Base-by-base conservation (phyloP, 2,888 invertebrate genomes). In the Calameuta pallipes region DNA sequence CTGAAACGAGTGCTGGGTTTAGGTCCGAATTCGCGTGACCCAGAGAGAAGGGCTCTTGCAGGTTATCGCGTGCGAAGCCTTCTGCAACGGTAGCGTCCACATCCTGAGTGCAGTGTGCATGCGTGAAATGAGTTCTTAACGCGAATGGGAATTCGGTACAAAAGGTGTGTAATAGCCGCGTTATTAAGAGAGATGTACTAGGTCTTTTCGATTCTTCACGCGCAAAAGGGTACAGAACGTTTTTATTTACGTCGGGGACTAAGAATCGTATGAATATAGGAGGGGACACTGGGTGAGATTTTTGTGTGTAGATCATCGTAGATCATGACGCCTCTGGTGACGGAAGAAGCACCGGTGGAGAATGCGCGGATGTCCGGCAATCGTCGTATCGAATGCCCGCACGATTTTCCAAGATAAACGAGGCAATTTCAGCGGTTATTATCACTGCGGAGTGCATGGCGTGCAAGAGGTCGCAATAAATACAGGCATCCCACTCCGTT, bases 121-220 rank as follows among this genome's bases (percentile, higher is more conserved):
- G 84, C 85, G 83, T 87, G 86, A 86, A 87, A 87, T 88, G 85
- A 86, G 84, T 83, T 88, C 82, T 86, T 84, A 87, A 86, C 83
- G 84, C 81, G 83, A 84, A 82, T 83, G 82, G 77, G 80, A 86
- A 83, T 86, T 85, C 81, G 82, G 83, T 83, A 81, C 23, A 83
- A 82, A 82, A 80, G 77, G 78, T 76, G 75, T 76, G 79, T 79
- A 81, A 81, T 80, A 78, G 56, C 56, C 56, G 56, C 80, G 76
- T 82, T 82, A 79, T 80, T 82, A 81, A 81, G 82, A 81, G 82
- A 83, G 74, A 80, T 78, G 69, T 70, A 56, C 56, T 9, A 6
- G 56, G 56, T 56, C 9, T 56, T 56, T 11, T 23, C 23, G 23
- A 56, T 23, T 56, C 23, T 56, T 56, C 23, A 56, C 23, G 56